Conservation (phyloP, 1,140 invertebrate species). For the Stratiolaelaps scimitus region DNA sequence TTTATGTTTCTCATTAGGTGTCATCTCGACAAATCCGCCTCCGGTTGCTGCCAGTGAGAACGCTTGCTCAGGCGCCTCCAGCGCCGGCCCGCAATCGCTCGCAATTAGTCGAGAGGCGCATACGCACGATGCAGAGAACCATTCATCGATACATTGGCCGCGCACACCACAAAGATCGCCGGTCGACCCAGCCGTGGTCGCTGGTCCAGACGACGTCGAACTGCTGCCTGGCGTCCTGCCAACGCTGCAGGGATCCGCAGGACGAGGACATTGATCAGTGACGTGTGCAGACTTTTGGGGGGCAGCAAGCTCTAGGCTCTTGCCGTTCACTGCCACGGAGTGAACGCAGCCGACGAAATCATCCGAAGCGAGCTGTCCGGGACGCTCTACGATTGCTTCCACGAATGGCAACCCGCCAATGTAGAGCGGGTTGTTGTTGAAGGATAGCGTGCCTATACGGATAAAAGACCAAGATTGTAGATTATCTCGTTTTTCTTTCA, state of each 20-base stretch:
- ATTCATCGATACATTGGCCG: slow-evolving; percentile 65
- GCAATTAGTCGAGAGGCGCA: slow-evolving; percentile 55
- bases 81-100: slow-evolving; percentile 53
- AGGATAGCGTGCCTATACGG: slow-evolving; percentile 65
- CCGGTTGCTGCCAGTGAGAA: slow-evolving; percentile 53
- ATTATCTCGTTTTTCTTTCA: slow-evolving; percentile 4
- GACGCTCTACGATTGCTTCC: slow-evolving; percentile 66
- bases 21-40: slow-evolving; percentile 61
- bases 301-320: slow-evolving; percentile 59
- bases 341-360: slow-evolving; percentile 86
- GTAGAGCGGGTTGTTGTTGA: slow-evolving; percentile 70
- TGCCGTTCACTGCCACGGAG: slow-evolving; percentile 71
- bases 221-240: slow-evolving; percentile 47
- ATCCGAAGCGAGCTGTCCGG: slow-evolving; percentile 73
- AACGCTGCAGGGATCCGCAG: slow-evolving; percentile 42
- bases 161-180: slow-evolving; percentile 50
- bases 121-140: slow-evolving; percentile 47
- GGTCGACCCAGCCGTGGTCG: slow-evolving; percentile 35
- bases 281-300: slow-evolving; percentile 56
- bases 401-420: slow-evolving; percentile 70
- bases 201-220: slow-evolving; percentile 35
- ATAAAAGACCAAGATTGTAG: slow-evolving; percentile 8
- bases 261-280: slow-evolving; percentile 57
- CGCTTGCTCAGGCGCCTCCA: not conserved
- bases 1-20: slow-evolving; percentile 34